Evolutionary conservation across 2,113 vertebrate species (phyloP).

Genomic region (Elachura formosa): DNA sequence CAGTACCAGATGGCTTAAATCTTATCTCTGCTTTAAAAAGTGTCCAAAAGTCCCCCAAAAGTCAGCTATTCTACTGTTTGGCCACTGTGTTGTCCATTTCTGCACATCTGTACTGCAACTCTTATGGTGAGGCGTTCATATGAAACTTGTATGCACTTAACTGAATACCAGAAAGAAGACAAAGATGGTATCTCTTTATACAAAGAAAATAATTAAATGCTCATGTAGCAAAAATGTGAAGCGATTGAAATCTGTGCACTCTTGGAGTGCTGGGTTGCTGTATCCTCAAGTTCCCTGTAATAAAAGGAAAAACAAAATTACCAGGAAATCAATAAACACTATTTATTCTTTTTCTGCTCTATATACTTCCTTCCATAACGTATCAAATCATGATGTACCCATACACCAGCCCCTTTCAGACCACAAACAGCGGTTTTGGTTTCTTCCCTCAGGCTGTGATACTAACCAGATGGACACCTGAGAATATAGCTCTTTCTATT

Average conservation of each 20-base stretch:
- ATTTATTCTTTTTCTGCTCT: background rate
- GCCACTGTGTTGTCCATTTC: background rate
- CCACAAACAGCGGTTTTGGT: background rate
- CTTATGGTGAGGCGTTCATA: background rate
- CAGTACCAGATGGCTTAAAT: background rate
- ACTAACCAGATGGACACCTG: background rate
- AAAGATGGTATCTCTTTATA: background rate
- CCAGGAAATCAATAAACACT: background rate
- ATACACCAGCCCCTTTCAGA: background rate
- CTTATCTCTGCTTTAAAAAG: background rate
- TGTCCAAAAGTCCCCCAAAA: background rate
- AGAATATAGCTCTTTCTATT: background rate
- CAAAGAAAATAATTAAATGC: background rate
- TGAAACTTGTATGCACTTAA: background rate
- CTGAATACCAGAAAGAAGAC: background rate
- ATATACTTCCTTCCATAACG: too few relatives aligned
- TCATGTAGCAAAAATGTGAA: background rate
- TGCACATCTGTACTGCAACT: background rate
- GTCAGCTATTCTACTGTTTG: background rate
- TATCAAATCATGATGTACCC: background rate
- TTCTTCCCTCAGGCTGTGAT: background rate
- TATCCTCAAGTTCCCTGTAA: background rate
- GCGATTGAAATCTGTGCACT: background rate
- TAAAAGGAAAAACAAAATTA: background rate
- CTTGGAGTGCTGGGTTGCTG: background rate